Base-by-base conservation (phyloP, 2,113 vertebrate genomes). In the Cairina moschata region DNA sequence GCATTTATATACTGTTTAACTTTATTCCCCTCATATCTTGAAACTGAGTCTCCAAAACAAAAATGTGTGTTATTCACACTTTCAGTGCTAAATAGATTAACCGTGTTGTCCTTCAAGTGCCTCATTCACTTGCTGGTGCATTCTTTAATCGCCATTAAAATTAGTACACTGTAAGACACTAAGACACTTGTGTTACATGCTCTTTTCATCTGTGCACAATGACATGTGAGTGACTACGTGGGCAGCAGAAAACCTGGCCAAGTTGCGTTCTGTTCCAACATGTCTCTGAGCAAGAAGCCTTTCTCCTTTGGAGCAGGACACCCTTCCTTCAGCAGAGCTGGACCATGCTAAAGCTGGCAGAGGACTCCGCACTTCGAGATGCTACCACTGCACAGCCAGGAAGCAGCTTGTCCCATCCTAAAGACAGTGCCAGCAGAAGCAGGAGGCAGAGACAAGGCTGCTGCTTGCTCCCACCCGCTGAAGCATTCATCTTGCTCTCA, bases 261-360 rank as follows among this genome's bases (percentile, higher is more conserved):
- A 80, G 6, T 10, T 36, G 23, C 0, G 1, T 40, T 17, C 48
- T 8, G 2, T 63, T 74, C 36, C 13, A 11, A 46, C 0, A 1
- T 2, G 0, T 13, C 28, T 44, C 29, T 28, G 36, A 77, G 55
- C 26, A 52, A 60, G 31, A 89, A 50, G 20, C 10, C 20, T 66
- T 34, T 29, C 63, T 46, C 22, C 3, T 15, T 40, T 62, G 59
- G 21, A 78, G 21, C 0, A 0, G 28, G 40, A 52, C 31, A 72
- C 14, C 9, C 11, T 68, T 79, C 8, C 31, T 31, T 46, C 50
- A 82, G 56, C 28, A n/a, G 17, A 72, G 32, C 3, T 59, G 34
- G n/a, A 63, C 34, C 2, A 0, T n/a, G 16, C 26, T 56, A 72
- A 72, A n/a, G 50, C 6, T 65, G 48, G 42, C 12, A 5, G 62